Base-by-base conservation (phyloP, 2,797 vertebrate genomes). In the Phoxinus dragarum region DNA sequence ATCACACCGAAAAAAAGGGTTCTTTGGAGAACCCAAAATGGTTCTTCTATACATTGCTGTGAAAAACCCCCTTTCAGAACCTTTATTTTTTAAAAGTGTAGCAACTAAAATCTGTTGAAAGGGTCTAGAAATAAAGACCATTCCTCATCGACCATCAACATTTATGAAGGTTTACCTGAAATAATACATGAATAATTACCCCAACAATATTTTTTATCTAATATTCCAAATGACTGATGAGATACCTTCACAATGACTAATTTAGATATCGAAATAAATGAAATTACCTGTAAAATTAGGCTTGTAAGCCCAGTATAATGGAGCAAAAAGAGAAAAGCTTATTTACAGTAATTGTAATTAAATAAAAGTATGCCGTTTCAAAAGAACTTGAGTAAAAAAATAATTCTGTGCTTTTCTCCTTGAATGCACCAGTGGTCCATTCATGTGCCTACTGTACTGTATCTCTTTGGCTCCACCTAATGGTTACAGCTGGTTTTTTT, bases 401-500 rank as follows among this genome's bases (percentile, higher is more conserved):
- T 6, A 52, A 16, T 47, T 44, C 2, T 75, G 52, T 56, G 34
- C 19, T n/a, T 8, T 4, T 7, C 49, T 52, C 17, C 19, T 54
- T 54, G 2, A 77, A 77, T 3, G 10, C 52, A 59, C 3, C 3
- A 59, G 23, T 40, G 5, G 12, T 73, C 14, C 27, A 17, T 78
- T 19, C 5, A 14, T 3, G 1, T 21, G 7, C 40, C 31, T 21
- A 8, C 3, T 47, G 5, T 71, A 8, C 3, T 47, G 5, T 71
- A 11, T 5, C 40, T 77, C 34, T 76, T 47, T 82, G 54, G 66
- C 64, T 31, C 80, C 85, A 82, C 17, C 85, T 69, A 27, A 36
- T 1, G 85, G 74, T 6, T 1, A 36, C 23, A 52, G 31, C 6
- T 31, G n/a, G 8, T 40, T 12, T 54, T 56, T 59, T 27, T 59